phyloP scores from a whole-genome alignment of 1,140 invertebrate species.

The Drosophila equinoxialis region DNA sequence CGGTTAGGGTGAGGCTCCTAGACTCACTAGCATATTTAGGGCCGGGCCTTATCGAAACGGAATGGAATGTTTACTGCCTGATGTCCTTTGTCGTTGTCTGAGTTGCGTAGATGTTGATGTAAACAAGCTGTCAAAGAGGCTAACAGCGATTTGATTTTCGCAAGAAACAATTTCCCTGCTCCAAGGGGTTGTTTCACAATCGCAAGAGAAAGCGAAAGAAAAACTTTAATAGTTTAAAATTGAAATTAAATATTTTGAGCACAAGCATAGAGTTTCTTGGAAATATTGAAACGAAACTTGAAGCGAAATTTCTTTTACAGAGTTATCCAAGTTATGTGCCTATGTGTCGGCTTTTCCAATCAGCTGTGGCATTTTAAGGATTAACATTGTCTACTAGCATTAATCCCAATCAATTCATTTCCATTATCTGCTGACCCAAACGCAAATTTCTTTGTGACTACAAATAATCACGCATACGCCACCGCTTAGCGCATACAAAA shows the following conservation, averaged over 20 bases:
- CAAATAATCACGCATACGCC: slow-evolving; percentile 44
- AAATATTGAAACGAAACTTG: too few relatives aligned
- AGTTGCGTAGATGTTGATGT: slow-evolving; percentile 49
- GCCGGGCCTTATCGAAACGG: slow-evolving; percentile 19
- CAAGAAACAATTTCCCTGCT: slow-evolving; percentile 29
- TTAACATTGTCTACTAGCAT: slow-evolving; percentile 34
- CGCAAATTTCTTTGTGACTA: slow-evolving; percentile 42
- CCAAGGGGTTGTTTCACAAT: slow-evolving; percentile 7
- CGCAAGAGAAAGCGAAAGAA: not conserved
- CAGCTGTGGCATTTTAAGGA: not conserved
- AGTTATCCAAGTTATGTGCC: too few relatives aligned
- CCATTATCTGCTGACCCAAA: slow-evolving; percentile 18
- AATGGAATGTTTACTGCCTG: slow-evolving; percentile 17
- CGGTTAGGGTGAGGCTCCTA: slow-evolving; percentile 23
- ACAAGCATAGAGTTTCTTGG: too few relatives aligned
- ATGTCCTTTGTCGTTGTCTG: slow-evolving; percentile 3
- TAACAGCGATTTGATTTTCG: slow-evolving; percentile 64
- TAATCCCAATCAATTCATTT: slow-evolving; percentile 31
- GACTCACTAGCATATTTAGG: slow-evolving; percentile 35
- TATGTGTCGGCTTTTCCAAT: too few relatives aligned
- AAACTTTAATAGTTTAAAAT: too few relatives aligned
- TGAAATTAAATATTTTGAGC: too few relatives aligned
- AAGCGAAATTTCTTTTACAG: too few relatives aligned
- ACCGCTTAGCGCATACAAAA: slow-evolving; percentile 48
- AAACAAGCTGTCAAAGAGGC: slow-evolving; percentile 73